These are phyloP conservation scores for Lota lota DNA, from an alignment of 2,113 vertebrate species.

Conservation along the genomic window DNA sequence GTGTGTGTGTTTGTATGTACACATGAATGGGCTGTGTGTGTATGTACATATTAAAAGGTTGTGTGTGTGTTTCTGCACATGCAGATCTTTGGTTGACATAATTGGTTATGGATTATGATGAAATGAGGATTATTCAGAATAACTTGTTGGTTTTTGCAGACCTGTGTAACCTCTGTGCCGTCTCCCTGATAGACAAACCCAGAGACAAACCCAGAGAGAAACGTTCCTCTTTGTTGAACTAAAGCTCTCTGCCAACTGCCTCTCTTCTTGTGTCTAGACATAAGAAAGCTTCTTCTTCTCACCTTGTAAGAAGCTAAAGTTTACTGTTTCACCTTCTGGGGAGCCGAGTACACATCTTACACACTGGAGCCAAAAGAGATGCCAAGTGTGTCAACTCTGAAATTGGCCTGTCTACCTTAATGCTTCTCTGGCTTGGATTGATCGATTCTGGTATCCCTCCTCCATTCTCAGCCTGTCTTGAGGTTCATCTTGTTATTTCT, in stretches of 20 bases:
- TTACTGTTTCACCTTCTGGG: slow-evolving; percentile 4
- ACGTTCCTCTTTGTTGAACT: no score
- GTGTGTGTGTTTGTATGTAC: slow-evolving; percentile 17
- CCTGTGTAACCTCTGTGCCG: no score
- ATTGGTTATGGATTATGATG: no score
- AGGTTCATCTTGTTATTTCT: slow-evolving; percentile 21
- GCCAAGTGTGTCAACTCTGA: slow-evolving; percentile 48
- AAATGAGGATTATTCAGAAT: no score
- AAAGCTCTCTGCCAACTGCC: background rate
- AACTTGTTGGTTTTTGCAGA: no score
- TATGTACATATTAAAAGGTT: slow-evolving; percentile 6
- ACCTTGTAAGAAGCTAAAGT: background rate
- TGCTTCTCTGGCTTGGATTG: slow-evolving; percentile 36
- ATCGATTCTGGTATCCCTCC: slow-evolving; percentile 59
- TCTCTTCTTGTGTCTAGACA: slow-evolving; percentile 1
- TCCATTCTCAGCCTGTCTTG: slow-evolving; percentile 44
- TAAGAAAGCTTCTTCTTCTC: background rate
- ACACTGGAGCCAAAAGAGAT: slow-evolving; percentile 38
- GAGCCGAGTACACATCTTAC: slow-evolving; percentile 24
- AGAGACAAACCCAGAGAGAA: no score
- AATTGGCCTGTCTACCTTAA: slow-evolving; percentile 56
- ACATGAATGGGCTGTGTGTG: background rate
- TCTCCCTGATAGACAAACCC: no score
- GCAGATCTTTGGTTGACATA: no score
- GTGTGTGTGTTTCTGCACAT: no score